Base-by-base conservation (phyloP, 2,797 vertebrate genomes). In the Myotis pilosus region DNA sequence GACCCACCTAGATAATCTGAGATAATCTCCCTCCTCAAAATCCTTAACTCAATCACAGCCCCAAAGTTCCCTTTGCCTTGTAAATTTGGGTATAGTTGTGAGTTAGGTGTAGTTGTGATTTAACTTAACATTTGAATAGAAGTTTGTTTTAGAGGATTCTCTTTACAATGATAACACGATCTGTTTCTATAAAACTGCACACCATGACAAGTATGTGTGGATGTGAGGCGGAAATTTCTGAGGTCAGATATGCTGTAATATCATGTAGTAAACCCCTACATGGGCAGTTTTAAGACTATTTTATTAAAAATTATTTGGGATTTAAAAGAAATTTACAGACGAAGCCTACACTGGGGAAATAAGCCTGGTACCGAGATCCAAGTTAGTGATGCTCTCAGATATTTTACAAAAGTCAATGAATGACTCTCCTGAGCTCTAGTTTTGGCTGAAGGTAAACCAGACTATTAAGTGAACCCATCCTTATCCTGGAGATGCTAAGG, bases 281-380 rank as follows among this genome's bases (percentile, higher is more conserved):
- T 88, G 41, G 68, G 13, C 17, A 89, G 33, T 81, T 92, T 81
- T 72, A 57, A 82, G 66, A 23, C 22, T 62, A 23, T 55, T 91
- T 76, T 64, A 75, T 68, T 47, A 82, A 81, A 15, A 78, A 33
- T 88, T 91, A 71, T 87, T 89, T 81, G 38, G 11, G 16, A 95
- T 68, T 88, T 93, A 44, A 75, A 87, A 88, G 72, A 91, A 78
- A 85, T 84, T 23, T 62, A 62, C 60, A 88, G 38, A 20, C n/a
- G 41, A 92, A 47, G 53, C 19, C 10, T 91, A 83, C 9, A 64
- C 10, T 60, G 12, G 38, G 28, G 38, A 79, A 78, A 51, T 66
- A 92, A 78, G 38, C 64, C 28, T 79, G 44, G 28, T 83, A 28
- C 38, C 19, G 25, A 68, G 76, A 69, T 53, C 51, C 86, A 95